Evolutionary conservation across 2,888 invertebrate genomes (phyloP).

Genomic region (Dilophus febrilis): DNA sequence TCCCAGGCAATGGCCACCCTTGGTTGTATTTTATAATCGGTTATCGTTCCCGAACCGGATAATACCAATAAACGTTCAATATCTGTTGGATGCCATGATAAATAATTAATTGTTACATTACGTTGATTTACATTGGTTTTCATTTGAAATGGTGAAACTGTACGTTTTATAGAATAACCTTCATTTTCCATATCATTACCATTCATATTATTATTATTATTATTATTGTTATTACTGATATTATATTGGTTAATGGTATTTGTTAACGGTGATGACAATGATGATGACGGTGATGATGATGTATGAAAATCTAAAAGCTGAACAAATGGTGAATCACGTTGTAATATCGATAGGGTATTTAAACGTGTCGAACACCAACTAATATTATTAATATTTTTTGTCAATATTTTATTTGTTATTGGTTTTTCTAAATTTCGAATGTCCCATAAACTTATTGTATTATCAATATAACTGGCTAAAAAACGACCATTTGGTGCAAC

Average conservation of each 20-base stretch:
- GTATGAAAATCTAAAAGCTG: conserved; percentile 77
- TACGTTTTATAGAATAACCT: conserved; percentile 56
- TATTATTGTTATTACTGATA: no score
- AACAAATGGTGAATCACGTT: conserved; percentile 58
- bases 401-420: conserved; percentile 45
- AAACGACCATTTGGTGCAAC: conserved; percentile 66
- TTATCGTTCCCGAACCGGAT: conserved; percentile 21
- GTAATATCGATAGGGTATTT: conserved; percentile 64
- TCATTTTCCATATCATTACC: conserved; percentile 55
- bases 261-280: no score
- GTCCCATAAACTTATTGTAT: conserved; percentile 76
- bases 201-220: no score
- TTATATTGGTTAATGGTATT: no score
- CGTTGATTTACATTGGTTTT: conserved; percentile 8
- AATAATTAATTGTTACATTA: conserved; percentile 43
- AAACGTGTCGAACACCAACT: conserved; percentile 79
- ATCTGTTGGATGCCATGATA: conserved; percentile 76
- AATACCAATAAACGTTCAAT: conserved; percentile 29
- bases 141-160: conserved; percentile 30
- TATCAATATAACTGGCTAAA: conserved; percentile 70
- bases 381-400: conserved; percentile 53
- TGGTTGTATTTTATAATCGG: conserved; percentile 24
- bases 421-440: conserved; percentile 73
- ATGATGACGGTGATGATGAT: no score
- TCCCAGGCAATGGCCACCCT: conserved; percentile 23